Evolutionary conservation across 2,113 vertebrate species (phyloP).

Genomic region (Ctenomys sociabilis): DNA sequence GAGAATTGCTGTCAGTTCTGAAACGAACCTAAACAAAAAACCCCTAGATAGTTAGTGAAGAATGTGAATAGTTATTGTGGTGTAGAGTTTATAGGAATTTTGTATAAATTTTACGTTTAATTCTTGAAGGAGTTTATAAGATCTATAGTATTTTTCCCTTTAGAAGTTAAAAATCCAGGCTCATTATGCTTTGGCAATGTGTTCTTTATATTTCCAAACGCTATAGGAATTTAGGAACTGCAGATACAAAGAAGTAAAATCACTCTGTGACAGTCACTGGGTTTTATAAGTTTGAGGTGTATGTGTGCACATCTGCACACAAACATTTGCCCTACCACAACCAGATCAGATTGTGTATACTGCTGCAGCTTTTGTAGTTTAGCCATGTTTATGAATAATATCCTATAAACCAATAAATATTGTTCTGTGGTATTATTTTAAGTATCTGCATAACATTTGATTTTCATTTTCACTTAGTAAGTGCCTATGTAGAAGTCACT

Average conservation of each 20-base stretch:
- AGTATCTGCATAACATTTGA: background rate
- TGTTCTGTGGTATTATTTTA: background rate
- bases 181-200: background rate
- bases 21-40: slow-evolving; percentile 41
- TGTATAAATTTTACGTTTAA: slow-evolving; percentile 21
- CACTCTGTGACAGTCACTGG: background rate
- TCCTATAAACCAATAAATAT: background rate
- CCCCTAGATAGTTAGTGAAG: background rate
- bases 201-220: background rate
- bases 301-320: background rate
- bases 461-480: slow-evolving; percentile 18
- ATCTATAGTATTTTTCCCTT: slow-evolving; percentile 24
- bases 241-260: background rate
- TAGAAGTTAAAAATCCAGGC: slow-evolving; percentile 48
- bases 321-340: background rate
- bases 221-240: slow-evolving; percentile 19
- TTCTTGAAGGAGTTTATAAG: background rate
- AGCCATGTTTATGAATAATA: background rate
- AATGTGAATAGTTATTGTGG: background rate
- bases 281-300: slow-evolving; percentile 36
- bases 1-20: slow-evolving; percentile 38
- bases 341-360: background rate
- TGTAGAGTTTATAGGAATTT: slow-evolving; percentile 5
- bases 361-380: background rate
- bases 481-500: background rate